Evolutionary conservation across 1,140 invertebrate genomes (phyloP).

Genomic region (Lucilia sericata): DNA sequence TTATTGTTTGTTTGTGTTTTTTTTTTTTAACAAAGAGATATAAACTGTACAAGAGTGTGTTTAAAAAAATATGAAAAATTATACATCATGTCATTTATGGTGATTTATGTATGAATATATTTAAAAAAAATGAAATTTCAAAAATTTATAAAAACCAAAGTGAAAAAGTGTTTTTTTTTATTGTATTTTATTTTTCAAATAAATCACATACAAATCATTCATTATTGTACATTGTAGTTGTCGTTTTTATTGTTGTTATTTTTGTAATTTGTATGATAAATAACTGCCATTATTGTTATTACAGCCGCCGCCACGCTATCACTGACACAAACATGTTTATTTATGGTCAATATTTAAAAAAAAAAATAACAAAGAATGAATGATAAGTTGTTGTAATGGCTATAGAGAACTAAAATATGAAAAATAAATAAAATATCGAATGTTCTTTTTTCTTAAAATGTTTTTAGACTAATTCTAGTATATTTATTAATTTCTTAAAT

Average conservation of each 20-base stretch:
- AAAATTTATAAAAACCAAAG: not conserved
- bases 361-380: not conserved
- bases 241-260: not conserved
- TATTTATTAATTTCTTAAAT: too few species aligned
- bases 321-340: not conserved
- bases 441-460: too few species aligned
- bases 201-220: conserved; percentile 10
- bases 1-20: too few species aligned
- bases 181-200: not conserved
- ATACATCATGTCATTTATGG: not conserved
- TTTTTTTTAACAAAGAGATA: too few species aligned
- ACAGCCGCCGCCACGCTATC: not conserved
- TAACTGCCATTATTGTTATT: conserved; percentile 13
- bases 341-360: not conserved
- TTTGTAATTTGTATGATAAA: conserved; percentile 3
- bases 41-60: too few species aligned
- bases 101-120: too few species aligned
- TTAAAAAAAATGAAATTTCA: not conserved
- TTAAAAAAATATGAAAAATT: not conserved
- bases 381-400: not conserved
- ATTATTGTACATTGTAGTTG: conserved; percentile 19
- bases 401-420: too few species aligned
- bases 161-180: not conserved
- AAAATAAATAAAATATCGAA: too few species aligned
- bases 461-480: too few species aligned